These are phyloP conservation scores for Dermatophagoides farinae DNA, from an alignment of 1,140 invertebrate genomes.

Conservation along the genomic window DNA sequence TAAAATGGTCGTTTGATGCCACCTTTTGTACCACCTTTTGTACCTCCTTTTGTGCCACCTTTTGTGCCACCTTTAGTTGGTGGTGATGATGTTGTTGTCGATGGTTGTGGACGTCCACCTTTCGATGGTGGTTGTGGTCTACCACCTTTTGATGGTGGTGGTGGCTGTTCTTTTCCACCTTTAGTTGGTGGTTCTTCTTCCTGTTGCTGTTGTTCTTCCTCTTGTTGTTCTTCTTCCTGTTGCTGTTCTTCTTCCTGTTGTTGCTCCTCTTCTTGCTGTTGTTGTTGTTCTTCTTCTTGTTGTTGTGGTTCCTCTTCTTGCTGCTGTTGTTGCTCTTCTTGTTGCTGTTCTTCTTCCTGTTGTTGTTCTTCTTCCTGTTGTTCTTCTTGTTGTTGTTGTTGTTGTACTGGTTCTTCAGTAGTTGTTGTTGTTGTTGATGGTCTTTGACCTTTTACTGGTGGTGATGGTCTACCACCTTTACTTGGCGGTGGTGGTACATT, in stretches of 20 bases:
- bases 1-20: no score
- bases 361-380: neutral
- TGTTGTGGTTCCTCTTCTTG: neutral
- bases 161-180: neutral
- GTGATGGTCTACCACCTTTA: no score
- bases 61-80: no score
- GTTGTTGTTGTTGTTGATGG: no score
- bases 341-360: neutral
- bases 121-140: no score
- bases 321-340: neutral
- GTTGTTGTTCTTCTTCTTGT: neutral
- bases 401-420: no score
- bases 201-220: neutral
- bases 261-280: neutral
- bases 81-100: no score
- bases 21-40: no score
- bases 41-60: no score
- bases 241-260: neutral
- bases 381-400: neutral
- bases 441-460: no score
- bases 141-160: neutral
- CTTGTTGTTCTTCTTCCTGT: neutral
- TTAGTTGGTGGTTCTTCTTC: neutral
- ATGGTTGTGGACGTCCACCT: no score
- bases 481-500: no score